phyloP scores from a whole-genome alignment of 2,113 vertebrate species.

The Phaethon lepturus region DNA sequence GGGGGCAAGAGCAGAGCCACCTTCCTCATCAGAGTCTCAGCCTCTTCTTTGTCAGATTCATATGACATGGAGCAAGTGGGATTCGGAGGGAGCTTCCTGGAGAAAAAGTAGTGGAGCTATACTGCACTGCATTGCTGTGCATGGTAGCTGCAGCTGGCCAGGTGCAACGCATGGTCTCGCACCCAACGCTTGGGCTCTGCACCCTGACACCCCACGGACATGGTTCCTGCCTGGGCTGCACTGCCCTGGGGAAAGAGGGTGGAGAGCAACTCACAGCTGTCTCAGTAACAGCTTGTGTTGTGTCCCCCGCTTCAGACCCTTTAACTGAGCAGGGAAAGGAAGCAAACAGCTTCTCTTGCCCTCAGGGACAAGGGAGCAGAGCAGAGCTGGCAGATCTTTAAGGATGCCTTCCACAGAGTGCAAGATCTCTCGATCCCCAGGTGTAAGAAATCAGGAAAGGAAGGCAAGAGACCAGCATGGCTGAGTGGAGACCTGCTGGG shows the following conservation, averaged over 20 bases:
- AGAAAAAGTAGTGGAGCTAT: neutral
- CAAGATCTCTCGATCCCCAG: too few species aligned
- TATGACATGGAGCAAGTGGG: neutral
- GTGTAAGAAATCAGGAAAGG: too few species aligned
- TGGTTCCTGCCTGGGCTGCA: neutral
- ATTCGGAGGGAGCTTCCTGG: neutral
- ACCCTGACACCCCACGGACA: neutral
- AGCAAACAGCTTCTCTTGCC: neutral
- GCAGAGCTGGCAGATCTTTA: too few species aligned
- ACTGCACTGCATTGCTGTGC: neutral
- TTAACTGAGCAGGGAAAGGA: neutral
- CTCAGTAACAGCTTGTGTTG: neutral
- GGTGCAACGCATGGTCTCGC: neutral
- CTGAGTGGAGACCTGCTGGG: too few species aligned
- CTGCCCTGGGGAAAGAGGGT: neutral
- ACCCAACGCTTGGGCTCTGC: neutral
- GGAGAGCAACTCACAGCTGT: neutral
- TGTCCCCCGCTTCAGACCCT: rapidly evolving
- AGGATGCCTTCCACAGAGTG: too few species aligned
- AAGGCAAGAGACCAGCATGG: too few species aligned
- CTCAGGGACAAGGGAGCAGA: too few species aligned
- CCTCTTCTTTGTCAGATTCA: neutral
- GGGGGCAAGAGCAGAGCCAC: neutral
- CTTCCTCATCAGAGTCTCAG: neutral
- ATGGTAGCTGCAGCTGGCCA: neutral